Conservation (phyloP, 2,113 vertebrate species). For the Zosterops japonicus region DNA sequence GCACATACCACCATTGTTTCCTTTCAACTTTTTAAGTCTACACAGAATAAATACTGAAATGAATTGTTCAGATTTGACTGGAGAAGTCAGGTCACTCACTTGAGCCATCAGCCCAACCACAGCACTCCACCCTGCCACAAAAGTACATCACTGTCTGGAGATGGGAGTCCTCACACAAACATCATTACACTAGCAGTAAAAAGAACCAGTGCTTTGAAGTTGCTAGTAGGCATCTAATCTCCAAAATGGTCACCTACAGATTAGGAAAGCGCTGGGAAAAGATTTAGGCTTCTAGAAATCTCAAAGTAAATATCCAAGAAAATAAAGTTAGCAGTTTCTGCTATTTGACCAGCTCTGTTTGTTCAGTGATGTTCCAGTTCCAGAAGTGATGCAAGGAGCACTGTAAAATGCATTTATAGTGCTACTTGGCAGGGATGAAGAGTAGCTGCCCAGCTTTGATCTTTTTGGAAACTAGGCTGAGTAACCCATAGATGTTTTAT, state of each 20-base stretch:
- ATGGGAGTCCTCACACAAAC: neutral
- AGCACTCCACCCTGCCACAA: accelerated
- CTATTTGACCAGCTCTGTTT: neutral
- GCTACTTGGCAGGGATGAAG: neutral
- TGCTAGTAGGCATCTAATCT: neutral
- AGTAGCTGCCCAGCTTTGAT: neutral
- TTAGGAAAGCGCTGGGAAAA: neutral
- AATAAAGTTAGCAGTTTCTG: neutral
- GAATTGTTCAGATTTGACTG: neutral
- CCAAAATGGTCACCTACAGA: neutral
- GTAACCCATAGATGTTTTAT: neutral
- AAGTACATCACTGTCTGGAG: neutral
- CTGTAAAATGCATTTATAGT: neutral
- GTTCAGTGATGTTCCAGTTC: neutral
- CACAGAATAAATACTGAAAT: neutral
- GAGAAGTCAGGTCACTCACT: neutral
- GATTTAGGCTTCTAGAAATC: neutral
- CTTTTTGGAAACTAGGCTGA: neutral
- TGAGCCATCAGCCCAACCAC: neutral
- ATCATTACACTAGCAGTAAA: neutral
- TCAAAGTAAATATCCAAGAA: neutral
- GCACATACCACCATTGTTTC: neutral
- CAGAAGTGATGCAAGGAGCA: neutral
- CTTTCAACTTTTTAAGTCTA: neutral
- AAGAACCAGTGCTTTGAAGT: neutral